Evolutionary conservation across 2,888 invertebrate genomes (phyloP), one percentile per base, ranked within the genome.

Genomic region (Laothoe populi): DNA sequence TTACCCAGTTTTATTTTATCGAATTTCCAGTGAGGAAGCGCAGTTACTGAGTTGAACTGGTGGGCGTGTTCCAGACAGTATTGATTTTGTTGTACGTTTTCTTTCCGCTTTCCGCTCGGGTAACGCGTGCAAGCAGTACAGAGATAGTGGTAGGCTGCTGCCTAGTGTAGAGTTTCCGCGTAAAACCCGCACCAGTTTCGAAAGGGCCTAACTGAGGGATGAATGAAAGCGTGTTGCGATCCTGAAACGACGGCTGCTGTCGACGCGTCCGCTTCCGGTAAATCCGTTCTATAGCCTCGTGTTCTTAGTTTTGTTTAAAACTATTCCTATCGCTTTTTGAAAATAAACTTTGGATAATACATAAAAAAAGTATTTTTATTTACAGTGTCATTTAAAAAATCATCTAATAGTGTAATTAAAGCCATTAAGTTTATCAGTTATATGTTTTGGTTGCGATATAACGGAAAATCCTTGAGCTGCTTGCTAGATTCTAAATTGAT

Each of bases 171-270:
- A 86, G 86, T 88, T 89, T 89, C 87, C 84, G 86, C 88, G 92
- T 92, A 90, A 86, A 88, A 82, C 81, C 69, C 62, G 66, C 70
- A 63, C 69, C 70, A 74, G 79, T 69, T 71, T 69, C 77, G 73
- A 79, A 89, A 88, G 79, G 87, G 74, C 86, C 82, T 89, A 92
- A 82, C 81, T 82, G 75, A 72, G 84, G 90, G 88, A 92, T 92
- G 92, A 92, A 92, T 92, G 92, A 89, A 94, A 86, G 85, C 90
- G 84, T 92, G 93, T 78, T 90, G 91, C 90, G 92, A 92, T 86
- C 86, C 90, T 80, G 92, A 90, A 86, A 87, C 93, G 82, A 89
- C 89, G 86, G 88, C 87, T 79, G 93, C 88, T 82, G 92, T 91
- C 86, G 92, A 87, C 86, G 90, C 87, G 78, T 84, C 89, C 81